Percentiles rank a stretch among this genome's conserved stretches.
phyloP scores from a whole-genome alignment of 1,140 invertebrate genomes.

The Drosophila truncata region DNA sequence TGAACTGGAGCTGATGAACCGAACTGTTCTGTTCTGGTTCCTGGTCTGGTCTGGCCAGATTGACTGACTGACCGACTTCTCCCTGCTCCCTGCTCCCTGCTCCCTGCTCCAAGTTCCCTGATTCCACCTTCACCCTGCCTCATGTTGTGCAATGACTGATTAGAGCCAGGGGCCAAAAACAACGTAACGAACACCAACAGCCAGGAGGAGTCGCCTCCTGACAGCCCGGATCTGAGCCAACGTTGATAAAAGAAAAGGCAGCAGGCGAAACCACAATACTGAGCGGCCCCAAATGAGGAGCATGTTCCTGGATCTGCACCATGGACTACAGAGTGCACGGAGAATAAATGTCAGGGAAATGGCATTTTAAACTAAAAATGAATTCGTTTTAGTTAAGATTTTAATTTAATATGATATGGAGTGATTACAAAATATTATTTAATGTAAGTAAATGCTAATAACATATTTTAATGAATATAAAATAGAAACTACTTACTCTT shows the following conservation, averaged over 20 bases:
- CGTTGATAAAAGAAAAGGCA: slow-evolving; percentile 79
- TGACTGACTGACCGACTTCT: slow-evolving; percentile 48
- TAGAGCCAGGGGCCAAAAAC: slow-evolving; percentile 52
- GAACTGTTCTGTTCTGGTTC: slow-evolving; percentile 6
- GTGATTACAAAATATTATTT: too few species aligned
- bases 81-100: background rate
- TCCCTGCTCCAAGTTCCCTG: background rate
- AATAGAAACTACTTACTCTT: too few species aligned
- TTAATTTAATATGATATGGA: background rate
- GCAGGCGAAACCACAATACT: slow-evolving; percentile 73
- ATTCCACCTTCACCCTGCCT: slow-evolving; percentile 1
- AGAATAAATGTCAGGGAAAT: background rate
- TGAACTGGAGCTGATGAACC: slow-evolving; percentile 43
- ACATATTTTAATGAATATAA: too few species aligned
- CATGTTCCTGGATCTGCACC: slow-evolving; percentile 8
- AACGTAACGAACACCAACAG: slow-evolving; percentile 46
- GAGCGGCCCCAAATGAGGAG: slow-evolving; percentile 50
- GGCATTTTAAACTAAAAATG: background rate
- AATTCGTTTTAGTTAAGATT: background rate
- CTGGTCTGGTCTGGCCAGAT: slow-evolving; percentile 10
- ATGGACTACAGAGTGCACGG: slow-evolving; percentile 10
- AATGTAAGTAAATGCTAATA: too few species aligned
- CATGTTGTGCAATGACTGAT: slow-evolving; percentile 69
- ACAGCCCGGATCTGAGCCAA: slow-evolving; percentile 57
- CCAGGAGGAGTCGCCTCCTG: slow-evolving; percentile 35